phyloP scores from a whole-genome alignment of 2,888 invertebrate genomes.

The Amphipyra berbera region DNA sequence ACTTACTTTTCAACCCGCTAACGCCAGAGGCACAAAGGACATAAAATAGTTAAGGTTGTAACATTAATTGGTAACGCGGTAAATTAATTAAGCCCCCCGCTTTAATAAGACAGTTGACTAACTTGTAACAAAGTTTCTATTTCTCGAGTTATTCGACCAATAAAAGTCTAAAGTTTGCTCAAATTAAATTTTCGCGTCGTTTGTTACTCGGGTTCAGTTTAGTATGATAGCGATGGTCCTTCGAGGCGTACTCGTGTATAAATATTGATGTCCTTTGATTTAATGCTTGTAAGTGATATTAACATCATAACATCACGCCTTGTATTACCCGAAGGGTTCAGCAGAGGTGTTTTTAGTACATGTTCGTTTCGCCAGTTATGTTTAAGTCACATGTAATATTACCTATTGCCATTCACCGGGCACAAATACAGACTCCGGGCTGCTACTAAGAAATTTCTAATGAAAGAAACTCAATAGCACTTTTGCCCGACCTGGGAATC shows the following conservation, averaged over 20 bases:
- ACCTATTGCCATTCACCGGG: no score
- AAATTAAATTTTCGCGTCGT: constrained; percentile 58
- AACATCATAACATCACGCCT: no score
- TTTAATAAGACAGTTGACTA: constrained; percentile 54
- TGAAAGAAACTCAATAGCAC: no score
- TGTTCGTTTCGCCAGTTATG: no score
- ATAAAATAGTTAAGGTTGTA: constrained; percentile 44
- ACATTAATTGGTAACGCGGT: constrained; percentile 62
- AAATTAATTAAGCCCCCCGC: constrained; percentile 66
- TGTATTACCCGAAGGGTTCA: no score
- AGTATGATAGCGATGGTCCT: constrained; percentile 25
- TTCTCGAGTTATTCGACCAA: constrained; percentile 56
- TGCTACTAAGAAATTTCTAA: no score
- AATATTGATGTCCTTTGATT: not conserved
- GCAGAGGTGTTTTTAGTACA: no score
- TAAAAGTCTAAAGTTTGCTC: constrained; percentile 55
- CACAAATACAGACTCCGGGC: no score
- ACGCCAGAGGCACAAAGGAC: constrained; percentile 22
- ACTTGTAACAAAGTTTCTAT: constrained; percentile 56
- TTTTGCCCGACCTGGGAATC: no score
- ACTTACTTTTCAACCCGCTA: constrained; percentile 11
- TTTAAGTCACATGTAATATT: no score
- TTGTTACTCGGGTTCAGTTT: constrained; percentile 39
- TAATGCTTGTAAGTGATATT: no score
- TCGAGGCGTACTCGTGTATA: constrained; percentile 11